Percentiles rank a stretch among this genome's conserved stretches.
Evolutionary conservation across 2,113 vertebrate genomes (phyloP).

Genomic region (Nycticryphes semicollaris): DNA sequence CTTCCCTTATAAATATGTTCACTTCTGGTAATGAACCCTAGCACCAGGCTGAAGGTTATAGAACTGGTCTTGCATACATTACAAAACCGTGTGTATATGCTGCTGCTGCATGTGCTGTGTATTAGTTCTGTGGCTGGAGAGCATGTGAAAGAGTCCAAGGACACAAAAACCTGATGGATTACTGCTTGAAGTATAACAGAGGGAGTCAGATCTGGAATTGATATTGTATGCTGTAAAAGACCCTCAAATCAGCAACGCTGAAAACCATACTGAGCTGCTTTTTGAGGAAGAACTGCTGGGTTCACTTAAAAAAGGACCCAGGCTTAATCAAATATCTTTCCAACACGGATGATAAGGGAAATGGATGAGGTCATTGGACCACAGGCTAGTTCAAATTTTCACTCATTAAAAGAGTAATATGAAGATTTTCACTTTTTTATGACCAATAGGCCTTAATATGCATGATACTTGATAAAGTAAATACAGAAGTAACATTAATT

Average conservation of each 20-base stretch:
- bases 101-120: neutral
- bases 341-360: neutral
- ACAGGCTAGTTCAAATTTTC: neutral
- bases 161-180: neutral
- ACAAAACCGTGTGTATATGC: neutral
- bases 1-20: neutral
- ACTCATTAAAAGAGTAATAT: neutral
- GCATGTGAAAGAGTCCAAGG: neutral
- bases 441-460: neutral
- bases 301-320: neutral
- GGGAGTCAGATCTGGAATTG: rapidly evolving
- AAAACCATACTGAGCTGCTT: neutral
- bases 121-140: neutral
- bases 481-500: neutral
- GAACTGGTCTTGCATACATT: neutral
- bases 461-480: neutral
- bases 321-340: neutral
- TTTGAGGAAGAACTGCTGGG: neutral
- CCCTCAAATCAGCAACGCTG: neutral
- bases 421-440: neutral
- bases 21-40: neutral
- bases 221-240: neutral
- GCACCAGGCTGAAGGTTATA: neutral
- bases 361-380: neutral
- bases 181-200: neutral